Conservation (phyloP, 2,113 vertebrate species). For the Brienomyrus longianalis region DNA sequence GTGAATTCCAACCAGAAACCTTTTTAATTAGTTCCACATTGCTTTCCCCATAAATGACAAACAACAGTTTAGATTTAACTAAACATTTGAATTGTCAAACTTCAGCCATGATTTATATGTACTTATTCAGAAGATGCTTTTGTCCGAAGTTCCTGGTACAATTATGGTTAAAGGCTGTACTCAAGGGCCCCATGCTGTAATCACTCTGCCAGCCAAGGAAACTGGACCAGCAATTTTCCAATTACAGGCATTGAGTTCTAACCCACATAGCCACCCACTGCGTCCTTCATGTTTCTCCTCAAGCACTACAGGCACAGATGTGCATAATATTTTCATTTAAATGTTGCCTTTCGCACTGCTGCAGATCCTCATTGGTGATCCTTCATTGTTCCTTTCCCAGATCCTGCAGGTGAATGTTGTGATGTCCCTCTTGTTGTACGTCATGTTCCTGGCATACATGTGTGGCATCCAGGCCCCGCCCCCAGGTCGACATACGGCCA, state of each 20-base stretch:
- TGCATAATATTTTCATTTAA: neutral
- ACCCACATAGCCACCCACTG: neutral
- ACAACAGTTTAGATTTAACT: neutral
- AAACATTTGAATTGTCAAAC: neutral
- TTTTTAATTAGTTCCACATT: neutral
- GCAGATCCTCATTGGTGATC: neutral
- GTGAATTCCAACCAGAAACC: neutral
- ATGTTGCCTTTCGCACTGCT: neutral
- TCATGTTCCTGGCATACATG: constrained; percentile 94
- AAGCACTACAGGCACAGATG: neutral
- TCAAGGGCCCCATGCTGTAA: neutral
- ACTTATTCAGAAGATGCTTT: neutral
- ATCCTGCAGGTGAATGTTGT: constrained; percentile 99
- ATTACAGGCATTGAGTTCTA: neutral
- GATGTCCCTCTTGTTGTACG: constrained; percentile 98
- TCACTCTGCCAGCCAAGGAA: neutral
- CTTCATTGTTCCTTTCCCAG: constrained; percentile 57
- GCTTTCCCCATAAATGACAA: neutral
- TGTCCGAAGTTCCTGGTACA: neutral
- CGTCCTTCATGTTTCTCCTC: neutral
- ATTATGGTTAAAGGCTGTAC: neutral
- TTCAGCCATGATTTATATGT: neutral
- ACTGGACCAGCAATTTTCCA: neutral
- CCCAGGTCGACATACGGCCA: constrained; percentile 74
- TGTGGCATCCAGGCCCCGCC: constrained; percentile 87